phyloP scores from a whole-genome alignment of 2,113 vertebrate species.

The Neopipo cinnamomea region DNA sequence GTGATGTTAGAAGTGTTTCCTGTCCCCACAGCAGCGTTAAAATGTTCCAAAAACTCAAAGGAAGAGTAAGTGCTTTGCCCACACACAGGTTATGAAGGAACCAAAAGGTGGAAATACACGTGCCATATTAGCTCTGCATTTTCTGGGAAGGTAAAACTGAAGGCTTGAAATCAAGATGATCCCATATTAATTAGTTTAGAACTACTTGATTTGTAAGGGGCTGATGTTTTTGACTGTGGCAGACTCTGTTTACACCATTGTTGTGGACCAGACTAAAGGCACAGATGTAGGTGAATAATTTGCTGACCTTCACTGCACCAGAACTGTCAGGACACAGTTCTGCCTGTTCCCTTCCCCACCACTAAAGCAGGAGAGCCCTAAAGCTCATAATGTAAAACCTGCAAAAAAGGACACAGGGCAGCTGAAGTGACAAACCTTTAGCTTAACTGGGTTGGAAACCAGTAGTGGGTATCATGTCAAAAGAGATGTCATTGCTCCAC shows the following conservation, averaged over 20 bases:
- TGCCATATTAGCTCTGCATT: background rate
- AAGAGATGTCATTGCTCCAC: background rate
- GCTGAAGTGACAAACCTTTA: background rate
- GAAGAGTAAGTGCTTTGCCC: background rate
- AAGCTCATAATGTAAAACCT: background rate
- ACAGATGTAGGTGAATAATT: background rate
- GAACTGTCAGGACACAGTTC: background rate
- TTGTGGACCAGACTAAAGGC: background rate
- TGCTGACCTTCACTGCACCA: background rate
- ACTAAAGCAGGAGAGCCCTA: rapidly evolving
- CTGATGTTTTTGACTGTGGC: background rate
- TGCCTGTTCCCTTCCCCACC: background rate
- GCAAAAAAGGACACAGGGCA: background rate
- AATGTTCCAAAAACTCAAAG: background rate
- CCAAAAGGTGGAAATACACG: background rate
- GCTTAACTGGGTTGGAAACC: background rate
- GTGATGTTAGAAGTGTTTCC: slow-evolving; percentile 7
- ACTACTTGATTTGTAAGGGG: background rate
- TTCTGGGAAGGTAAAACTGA: background rate
- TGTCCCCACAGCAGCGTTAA: background rate
- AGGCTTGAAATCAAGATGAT: background rate
- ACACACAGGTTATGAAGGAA: background rate
- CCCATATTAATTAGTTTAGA: background rate
- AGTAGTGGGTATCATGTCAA: background rate
- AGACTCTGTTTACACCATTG: background rate